phyloP scores from a whole-genome alignment of 2,888 invertebrate genomes.

The Ametastegia equiseti region DNA sequence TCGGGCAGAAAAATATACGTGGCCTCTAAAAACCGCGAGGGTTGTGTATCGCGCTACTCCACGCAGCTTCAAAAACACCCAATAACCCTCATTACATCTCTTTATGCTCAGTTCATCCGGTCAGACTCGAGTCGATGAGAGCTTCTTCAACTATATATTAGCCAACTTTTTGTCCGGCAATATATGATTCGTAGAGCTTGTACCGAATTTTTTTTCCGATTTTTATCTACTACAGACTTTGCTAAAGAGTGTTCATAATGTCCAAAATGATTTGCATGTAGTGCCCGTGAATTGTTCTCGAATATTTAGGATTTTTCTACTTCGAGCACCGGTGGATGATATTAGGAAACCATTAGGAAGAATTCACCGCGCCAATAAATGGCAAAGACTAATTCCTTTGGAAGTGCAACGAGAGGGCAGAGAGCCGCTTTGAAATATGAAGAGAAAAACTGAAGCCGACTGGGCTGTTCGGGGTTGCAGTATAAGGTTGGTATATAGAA shows the following conservation, averaged over 20 bases:
- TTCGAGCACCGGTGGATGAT: neutral
- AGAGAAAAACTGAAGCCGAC: neutral
- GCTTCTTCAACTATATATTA: no score
- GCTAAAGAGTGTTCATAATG: no score
- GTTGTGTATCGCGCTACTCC: neutral
- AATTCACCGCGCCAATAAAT: slow-evolving; percentile 20
- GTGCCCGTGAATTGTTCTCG: no score
- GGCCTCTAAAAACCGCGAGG: neutral
- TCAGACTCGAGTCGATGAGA: no score
- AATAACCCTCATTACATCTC: neutral
- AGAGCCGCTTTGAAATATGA: slow-evolving; percentile 30
- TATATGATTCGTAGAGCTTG: no score
- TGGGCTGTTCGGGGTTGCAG: neutral
- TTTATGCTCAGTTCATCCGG: neutral
- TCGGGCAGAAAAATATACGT: slow-evolving; percentile 11
- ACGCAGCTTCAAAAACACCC: neutral
- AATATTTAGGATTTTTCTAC: no score
- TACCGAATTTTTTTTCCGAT: neutral
- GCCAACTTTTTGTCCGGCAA: no score
- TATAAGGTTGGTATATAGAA: no score
- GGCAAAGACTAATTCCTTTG: slow-evolving; percentile 12
- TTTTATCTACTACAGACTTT: neutral
- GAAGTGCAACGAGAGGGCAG: neutral
- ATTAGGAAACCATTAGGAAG: slow-evolving; percentile 25
- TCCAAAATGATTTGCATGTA: no score